These are phyloP conservation scores for Caenorhabditis inopinata DNA, from an alignment of 1,140 invertebrate species.

Conservation along the genomic window DNA sequence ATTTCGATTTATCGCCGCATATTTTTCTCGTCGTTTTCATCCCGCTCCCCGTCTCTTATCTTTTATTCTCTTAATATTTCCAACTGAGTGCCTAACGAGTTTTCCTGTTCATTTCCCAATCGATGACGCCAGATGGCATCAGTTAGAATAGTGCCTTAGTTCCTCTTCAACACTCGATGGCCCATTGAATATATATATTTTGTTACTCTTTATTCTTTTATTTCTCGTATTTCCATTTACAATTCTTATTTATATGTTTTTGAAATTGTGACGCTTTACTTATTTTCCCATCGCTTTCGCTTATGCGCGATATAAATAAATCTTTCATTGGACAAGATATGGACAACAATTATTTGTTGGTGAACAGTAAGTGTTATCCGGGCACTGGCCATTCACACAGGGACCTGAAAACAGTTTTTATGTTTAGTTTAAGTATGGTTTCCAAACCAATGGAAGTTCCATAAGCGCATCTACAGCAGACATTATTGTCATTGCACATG, in stretches of 20 bases:
- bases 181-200: constrained; percentile 21
- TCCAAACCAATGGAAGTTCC: constrained; percentile 39
- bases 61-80: neutral
- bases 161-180: neutral
- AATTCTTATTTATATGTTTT: neutral
- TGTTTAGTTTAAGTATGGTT: neutral
- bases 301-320: constrained; percentile 24
- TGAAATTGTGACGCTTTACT: constrained; percentile 29
- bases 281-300: constrained; percentile 18
- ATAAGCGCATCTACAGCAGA: constrained; percentile 38
- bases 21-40: neutral
- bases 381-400: constrained; percentile 42
- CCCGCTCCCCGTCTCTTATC: neutral
- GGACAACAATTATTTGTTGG: constrained; percentile 40
- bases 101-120: constrained; percentile 18
- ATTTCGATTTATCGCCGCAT: constrained; percentile 15
- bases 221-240: neutral
- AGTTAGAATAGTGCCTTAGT: constrained; percentile 26
- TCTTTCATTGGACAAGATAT: constrained; percentile 38
- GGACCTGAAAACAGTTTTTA: constrained; percentile 19
- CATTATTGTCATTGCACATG: constrained; percentile 28
- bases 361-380: constrained; percentile 28
- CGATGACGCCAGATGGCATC: constrained; percentile 13
- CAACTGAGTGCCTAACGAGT: constrained; percentile 23
- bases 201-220: neutral